Conservation (phyloP, 2,113 vertebrate genomes). For the Saccopteryx bilineata region DNA sequence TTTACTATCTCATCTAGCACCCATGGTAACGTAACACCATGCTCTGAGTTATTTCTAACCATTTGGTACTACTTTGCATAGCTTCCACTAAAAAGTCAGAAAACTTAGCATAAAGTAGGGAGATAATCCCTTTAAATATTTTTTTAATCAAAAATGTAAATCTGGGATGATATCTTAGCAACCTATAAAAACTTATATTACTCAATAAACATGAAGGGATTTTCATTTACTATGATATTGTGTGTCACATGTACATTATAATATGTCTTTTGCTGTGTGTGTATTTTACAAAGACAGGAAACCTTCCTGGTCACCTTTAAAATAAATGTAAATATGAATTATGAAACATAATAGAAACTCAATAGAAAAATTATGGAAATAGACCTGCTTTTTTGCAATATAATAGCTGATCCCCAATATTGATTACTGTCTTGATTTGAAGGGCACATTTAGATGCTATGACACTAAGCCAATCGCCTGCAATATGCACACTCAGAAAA, state of each 20-base stretch:
- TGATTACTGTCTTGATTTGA: neutral
- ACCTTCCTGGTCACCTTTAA: constrained; percentile 34
- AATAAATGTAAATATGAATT: constrained; percentile 16
- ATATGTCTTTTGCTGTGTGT: neutral
- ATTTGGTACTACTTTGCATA: neutral
- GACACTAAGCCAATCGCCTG: neutral
- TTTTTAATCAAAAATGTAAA: constrained; percentile 49
- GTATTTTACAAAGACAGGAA: neutral
- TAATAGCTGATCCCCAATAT: neutral
- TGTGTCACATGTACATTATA: neutral
- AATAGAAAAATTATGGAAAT: constrained; percentile 29
- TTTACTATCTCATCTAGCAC: neutral
- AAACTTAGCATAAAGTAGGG: neutral
- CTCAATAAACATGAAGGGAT: neutral
- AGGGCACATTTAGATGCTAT: neutral
- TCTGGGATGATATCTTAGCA: neutral
- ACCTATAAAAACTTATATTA: neutral
- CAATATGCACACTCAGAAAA: neutral
- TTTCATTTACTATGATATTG: neutral
- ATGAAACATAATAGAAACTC: constrained; percentile 35
- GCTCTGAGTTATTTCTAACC: neutral
- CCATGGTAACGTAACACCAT: neutral
- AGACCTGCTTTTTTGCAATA: neutral
- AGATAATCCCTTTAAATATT: neutral
- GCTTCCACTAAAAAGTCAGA: neutral